phyloP scores from a whole-genome alignment of 2,797 vertebrate species.

The Harpagifer antarcticus region DNA sequence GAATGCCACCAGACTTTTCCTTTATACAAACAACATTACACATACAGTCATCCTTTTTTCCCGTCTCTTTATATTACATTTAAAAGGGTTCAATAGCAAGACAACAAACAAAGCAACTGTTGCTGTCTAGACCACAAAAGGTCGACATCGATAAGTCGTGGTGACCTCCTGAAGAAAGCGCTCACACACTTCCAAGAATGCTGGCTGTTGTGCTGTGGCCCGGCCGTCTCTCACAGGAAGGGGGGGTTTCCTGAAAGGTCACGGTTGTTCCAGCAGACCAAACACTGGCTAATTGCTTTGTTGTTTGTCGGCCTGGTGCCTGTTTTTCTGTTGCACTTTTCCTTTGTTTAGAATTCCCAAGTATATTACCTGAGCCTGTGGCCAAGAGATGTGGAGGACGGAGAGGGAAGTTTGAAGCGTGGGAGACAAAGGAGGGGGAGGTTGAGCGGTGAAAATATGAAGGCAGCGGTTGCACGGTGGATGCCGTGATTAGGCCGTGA shows the following conservation, averaged over 20 bases:
- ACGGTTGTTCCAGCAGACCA: conserved; percentile 77
- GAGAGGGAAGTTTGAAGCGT: conserved; percentile 46
- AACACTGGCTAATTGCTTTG: conserved; percentile 81
- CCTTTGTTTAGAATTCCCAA: conserved; percentile 81
- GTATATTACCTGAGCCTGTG: conserved; percentile 76
- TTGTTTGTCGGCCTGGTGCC: conserved; percentile 72
- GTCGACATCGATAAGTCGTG: neutral
- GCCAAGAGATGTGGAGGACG: conserved; percentile 56
- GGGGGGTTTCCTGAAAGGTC: conserved; percentile 82
- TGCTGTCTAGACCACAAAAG: conserved; percentile 21
- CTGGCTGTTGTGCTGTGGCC: conserved; percentile 43
- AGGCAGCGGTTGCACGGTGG: conserved; percentile 51
- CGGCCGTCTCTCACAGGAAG: conserved; percentile 67
- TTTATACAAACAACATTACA: neutral
- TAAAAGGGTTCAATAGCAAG: conserved; percentile 1
- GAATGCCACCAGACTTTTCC: neutral
- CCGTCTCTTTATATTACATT: no score
- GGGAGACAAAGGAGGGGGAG: conserved; percentile 53
- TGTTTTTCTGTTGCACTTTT: conserved; percentile 77
- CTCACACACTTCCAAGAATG: conserved; percentile 50
- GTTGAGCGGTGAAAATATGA: conserved; percentile 47
- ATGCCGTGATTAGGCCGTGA: conserved; percentile 68
- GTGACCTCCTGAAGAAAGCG: conserved; percentile 41
- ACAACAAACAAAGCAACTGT: conserved; percentile 4
- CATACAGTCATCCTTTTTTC: no score